Percentiles rank a stretch among this genome's conserved stretches.
Conservation (phyloP, 2,888 invertebrate genomes). For the Eupithecia vulgata region DNA sequence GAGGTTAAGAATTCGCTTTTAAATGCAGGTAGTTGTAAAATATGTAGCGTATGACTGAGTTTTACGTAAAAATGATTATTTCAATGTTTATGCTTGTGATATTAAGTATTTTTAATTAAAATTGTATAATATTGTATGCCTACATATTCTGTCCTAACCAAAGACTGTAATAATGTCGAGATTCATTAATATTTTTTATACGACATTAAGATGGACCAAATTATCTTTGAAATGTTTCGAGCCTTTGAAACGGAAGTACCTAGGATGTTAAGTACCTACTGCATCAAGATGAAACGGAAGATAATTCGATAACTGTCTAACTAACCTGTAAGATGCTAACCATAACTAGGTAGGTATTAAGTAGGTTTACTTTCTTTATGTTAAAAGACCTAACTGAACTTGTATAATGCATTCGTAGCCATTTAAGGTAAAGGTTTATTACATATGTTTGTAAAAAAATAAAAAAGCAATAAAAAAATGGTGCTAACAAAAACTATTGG, state of each 20-base stretch:
- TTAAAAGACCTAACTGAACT: conserved; percentile 71
- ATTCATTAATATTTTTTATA: conserved; percentile 62
- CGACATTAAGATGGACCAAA: conserved; percentile 78
- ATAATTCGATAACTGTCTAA: conserved; percentile 17
- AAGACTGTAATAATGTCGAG: conserved; percentile 78
- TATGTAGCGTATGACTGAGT: conserved; percentile 52
- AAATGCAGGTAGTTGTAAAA: conserved; percentile 12
- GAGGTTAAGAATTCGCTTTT: conserved; percentile 22
- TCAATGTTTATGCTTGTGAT: conserved; percentile 80
- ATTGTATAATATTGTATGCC: conserved; percentile 66
- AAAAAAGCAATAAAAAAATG: conserved; percentile 70
- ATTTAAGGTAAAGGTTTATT: conserved; percentile 72
- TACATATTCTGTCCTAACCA: conserved; percentile 77
- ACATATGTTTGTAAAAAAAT: conserved; percentile 70
- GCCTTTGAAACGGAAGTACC: conserved; percentile 38
- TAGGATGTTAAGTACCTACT: conserved; percentile 9
- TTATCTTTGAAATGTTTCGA: conserved; percentile 53
- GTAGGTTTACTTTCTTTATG: conserved; percentile 58
- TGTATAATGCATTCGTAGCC: conserved; percentile 75
- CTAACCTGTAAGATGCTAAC: conserved; percentile 54
- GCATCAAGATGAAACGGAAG: conserved; percentile 13
- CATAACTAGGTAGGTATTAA: conserved; percentile 47
- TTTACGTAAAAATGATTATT: conserved; percentile 51
- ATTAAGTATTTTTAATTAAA: conserved; percentile 71
- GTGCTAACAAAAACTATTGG: conserved; percentile 80